Base-by-base conservation (phyloP, 2,113 vertebrate genomes). In the Otis tarda region DNA sequence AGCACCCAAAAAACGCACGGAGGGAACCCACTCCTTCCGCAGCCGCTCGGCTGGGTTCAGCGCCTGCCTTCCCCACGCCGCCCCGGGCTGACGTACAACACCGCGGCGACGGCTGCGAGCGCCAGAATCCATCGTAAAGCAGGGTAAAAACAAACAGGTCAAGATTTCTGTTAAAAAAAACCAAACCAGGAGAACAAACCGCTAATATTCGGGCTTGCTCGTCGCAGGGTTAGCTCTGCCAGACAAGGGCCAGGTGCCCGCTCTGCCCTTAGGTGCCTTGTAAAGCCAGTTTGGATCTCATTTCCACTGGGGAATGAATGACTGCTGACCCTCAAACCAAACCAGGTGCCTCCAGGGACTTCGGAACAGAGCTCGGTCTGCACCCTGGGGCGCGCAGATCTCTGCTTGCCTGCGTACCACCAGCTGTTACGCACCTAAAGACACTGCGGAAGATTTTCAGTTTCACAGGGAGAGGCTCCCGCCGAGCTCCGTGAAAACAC, bases 61-160 rank as follows among this genome's bases (percentile, higher is more conserved):
- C 0, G 7, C 9, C 12, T 0, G 14, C 31, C 2, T 25, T 21
- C 25, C 64, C 73, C 27, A 9, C 2, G 4, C 37, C 9, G 5
- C 30, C 47, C 45, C 1, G 25, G 17, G 5, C 28, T 7, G 14
- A 74, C 0, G 2, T 3, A 6, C 25, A 27, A 17, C 35, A 2
- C 17, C 1, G 11, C 9, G 1, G 31, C 2, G 25, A 28, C 0
- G 33, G 21, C 3, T 23, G 7, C 2, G 33, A 60, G 41, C 55
- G 5, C 64, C 17, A 0, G 0, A 6, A 50, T 3, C 41, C 78
- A 22, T 1, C 9, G 2, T 10, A 10, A 7, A 13, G 9, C 0
- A 24, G n/a, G 24, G 6, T 7, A 14, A 15, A 30, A 33, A 5
- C 3, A 0, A 28, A 53, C 0, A 11, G 14, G 12, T 4, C 7